Base-by-base conservation (phyloP, 1,140 invertebrate genomes). In the Lerema accius region DNA sequence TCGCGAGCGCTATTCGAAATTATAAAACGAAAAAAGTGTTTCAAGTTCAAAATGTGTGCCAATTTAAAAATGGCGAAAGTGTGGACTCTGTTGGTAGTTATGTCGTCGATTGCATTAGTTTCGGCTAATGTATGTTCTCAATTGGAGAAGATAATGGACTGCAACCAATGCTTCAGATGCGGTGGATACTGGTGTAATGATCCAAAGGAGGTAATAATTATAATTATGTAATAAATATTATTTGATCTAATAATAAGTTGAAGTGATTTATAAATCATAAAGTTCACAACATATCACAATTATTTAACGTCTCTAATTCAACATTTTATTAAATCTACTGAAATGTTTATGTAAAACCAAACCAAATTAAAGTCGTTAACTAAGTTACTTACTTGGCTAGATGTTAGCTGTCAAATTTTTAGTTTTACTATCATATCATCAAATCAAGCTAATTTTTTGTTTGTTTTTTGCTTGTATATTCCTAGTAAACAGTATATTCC, bases 91-190 rank as follows among this genome's bases (percentile, higher is more conserved):
- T 73, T 86, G 73, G 15, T 77, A 48, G 66, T 82, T 72, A 26
- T 71, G 61, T 40, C 70, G 66, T 73, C 67, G 16, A 40, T 62
- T 69, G 62, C 71, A 62, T 62, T 73, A 64, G 46, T 80, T 80
- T 78, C 80, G 53, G 78, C 71, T 65, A 69, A 72, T 58, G 64
- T 72, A 61, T 82, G 78, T 42, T 59, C 53, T 32, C 67, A 64
- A 55, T 62, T 63, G 51, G 49, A 76, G 14, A 55, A 69, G 26
- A 59, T 78, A 43, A 69, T 59, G 35, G 82, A 73, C 65, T 89
- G 86, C 73, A 67, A 87, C 51, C 78, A 87, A 49, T 89, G 86
- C 65, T 76, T 85, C 49, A 70, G 82, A 73, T 85, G 82, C 51
- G 78, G 74, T 43, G 79, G 76, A 17, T 49, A 73, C 16, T 89